phyloP scores from a whole-genome alignment of 2,888 invertebrate species.

The Noctua janthe region DNA sequence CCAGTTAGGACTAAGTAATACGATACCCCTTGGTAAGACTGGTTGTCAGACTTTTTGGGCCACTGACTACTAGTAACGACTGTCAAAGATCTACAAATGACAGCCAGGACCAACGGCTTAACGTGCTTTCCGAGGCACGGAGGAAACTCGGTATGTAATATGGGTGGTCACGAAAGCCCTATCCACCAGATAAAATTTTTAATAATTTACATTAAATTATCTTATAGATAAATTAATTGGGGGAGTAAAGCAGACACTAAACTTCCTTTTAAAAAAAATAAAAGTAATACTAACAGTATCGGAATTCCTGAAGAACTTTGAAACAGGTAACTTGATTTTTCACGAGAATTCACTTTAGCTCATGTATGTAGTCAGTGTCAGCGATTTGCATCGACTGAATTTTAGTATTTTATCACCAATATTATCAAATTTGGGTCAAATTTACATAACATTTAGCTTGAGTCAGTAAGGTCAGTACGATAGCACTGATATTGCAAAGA shows the following conservation, averaged over 20 bases:
- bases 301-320: conserved; percentile 8
- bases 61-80: too few relatives aligned
- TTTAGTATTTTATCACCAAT: conserved; percentile 64
- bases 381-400: conserved; percentile 74
- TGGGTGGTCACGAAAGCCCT: too few relatives aligned
- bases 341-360: conserved; percentile 43
- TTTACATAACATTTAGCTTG: conserved; percentile 71
- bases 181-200: neutral
- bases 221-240: neutral
- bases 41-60: too few relatives aligned
- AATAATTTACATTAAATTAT: conserved; percentile 1
- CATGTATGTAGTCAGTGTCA: conserved; percentile 65
- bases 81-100: too few relatives aligned
- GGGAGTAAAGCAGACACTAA: neutral
- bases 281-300: conserved; percentile 26
- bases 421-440: conserved; percentile 69
- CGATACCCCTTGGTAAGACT: too few relatives aligned
- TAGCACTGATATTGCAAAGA: conserved; percentile 58
- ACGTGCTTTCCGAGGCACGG: too few relatives aligned
- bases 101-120: too few relatives aligned
- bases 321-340: conserved; percentile 2
- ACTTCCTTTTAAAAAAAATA: neutral
- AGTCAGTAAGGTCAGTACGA: conserved; percentile 71
- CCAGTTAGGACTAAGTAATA: too few relatives aligned
- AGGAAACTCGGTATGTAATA: too few relatives aligned